Evolutionary conservation across 2,888 invertebrate genomes (phyloP).

Genomic region (Dilophus febrilis): DNA sequence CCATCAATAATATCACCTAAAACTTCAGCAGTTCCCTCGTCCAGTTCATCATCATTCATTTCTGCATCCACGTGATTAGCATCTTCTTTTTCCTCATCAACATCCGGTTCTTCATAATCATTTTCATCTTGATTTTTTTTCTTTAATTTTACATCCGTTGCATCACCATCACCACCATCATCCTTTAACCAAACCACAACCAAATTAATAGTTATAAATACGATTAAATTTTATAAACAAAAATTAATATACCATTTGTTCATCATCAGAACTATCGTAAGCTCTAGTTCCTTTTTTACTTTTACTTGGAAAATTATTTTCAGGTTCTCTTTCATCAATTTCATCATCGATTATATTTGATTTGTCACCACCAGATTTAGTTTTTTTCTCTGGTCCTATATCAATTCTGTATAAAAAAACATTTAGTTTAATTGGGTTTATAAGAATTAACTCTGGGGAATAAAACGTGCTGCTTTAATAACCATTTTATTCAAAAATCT

Average conservation of each 20-base stretch:
- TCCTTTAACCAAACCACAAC: no score
- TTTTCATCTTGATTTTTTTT: constrained; percentile 40
- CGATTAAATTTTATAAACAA: background rate
- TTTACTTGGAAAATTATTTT: background rate
- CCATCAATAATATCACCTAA: constrained; percentile 9
- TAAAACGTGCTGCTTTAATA: no score
- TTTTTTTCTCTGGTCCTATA: constrained; percentile 14
- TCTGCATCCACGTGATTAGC: constrained; percentile 17
- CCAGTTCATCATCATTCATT: constrained; percentile 10
- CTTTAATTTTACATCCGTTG: constrained; percentile 33
- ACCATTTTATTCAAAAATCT: no score
- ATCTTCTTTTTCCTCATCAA: constrained; percentile 35
- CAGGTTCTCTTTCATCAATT: constrained; percentile 24
- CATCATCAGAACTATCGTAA: constrained; percentile 8
- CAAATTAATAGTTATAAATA: constrained; percentile 1
- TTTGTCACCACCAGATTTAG: no score
- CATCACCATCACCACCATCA: constrained; percentile 28
- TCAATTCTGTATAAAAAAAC: constrained; percentile 10
- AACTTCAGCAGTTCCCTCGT: constrained; percentile 26
- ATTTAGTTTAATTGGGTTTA: background rate
- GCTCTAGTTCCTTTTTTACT: no score
- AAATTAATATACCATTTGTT: constrained; percentile 1
- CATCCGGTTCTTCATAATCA: constrained; percentile 50
- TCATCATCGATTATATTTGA: constrained; percentile 28
- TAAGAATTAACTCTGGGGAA: background rate